These are phyloP conservation scores for Listrodromus nycthemerus DNA, from an alignment of 2,888 invertebrate species.

Conservation along the genomic window DNA sequence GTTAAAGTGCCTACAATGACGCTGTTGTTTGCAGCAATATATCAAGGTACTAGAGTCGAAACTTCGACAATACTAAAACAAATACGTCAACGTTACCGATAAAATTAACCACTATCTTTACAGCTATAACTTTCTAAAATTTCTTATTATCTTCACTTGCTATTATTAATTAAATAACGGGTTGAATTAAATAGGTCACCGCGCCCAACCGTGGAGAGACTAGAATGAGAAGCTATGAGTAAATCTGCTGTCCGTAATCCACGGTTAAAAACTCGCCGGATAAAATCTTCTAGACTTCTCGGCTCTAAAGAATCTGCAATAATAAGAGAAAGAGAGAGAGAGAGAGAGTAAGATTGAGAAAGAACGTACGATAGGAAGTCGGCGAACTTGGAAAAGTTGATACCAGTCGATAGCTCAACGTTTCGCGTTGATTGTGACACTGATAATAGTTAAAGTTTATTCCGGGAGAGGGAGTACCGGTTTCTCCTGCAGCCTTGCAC, in stretches of 20 bases:
- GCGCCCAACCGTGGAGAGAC: background rate
- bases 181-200: background rate
- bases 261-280: background rate
- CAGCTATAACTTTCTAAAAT: background rate
- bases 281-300: constrained; percentile 18
- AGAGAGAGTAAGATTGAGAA: background rate
- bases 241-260: background rate
- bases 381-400: constrained; percentile 14
- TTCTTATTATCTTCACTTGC: background rate
- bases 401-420: constrained; percentile 65
- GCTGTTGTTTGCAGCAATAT: too few relatives aligned
- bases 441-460: constrained; percentile 76
- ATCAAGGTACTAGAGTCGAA: background rate
- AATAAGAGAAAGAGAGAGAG: constrained; percentile 8
- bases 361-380: constrained; percentile 2
- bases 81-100: background rate
- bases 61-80: background rate
- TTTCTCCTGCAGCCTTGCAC: constrained; percentile 23
- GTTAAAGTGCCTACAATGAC: too few relatives aligned
- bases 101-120: background rate
- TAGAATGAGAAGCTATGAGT: background rate
- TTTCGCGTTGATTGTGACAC: constrained; percentile 72
- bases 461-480: constrained; percentile 1
- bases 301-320: background rate
- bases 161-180: background rate